These are phyloP conservation scores for Brachionus koreanus DNA, from an alignment of 1,140 invertebrate genomes.

Conservation along the genomic window DNA sequence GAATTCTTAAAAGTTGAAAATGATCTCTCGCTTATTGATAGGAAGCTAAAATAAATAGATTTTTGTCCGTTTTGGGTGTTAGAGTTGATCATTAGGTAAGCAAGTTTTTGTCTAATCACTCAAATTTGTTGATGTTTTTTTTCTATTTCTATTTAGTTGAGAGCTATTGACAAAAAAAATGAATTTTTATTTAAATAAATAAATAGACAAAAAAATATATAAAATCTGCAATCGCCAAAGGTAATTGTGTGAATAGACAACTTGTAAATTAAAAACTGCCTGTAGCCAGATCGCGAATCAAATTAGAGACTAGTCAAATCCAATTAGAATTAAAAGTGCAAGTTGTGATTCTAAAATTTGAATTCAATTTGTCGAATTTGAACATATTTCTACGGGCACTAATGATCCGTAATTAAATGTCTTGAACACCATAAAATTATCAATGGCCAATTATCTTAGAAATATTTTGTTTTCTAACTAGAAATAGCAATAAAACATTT, in stretches of 20 bases:
- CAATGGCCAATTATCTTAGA: slow-evolving; percentile 12
- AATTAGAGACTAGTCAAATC: slow-evolving; percentile 6
- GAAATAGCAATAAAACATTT: neutral
- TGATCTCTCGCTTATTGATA: too few relatives aligned
- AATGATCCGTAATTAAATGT: slow-evolving; percentile 26
- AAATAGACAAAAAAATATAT: neutral
- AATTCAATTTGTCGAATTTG: slow-evolving; percentile 4
- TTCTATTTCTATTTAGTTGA: too few relatives aligned
- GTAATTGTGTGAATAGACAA: neutral
- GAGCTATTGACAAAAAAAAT: too few relatives aligned
- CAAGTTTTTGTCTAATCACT: too few relatives aligned
- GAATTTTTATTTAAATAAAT: too few relatives aligned
- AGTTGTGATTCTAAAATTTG: slow-evolving; percentile 7
- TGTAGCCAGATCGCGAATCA: neutral
- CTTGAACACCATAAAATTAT: neutral
- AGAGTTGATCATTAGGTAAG: too few relatives aligned
- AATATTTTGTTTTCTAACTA: neutral
- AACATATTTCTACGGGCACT: neutral
- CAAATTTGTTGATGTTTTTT: too few relatives aligned
- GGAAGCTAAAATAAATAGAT: too few relatives aligned
- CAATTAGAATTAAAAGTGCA: slow-evolving; percentile 25
- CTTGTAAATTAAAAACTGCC: neutral
- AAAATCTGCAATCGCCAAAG: neutral
- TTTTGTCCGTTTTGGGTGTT: too few relatives aligned
- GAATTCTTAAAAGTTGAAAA: too few relatives aligned